Evolutionary conservation across 1,140 invertebrate genomes (phyloP), one percentile per base, ranked within the genome.

Genomic region (Oedothorax gibbosus): DNA sequence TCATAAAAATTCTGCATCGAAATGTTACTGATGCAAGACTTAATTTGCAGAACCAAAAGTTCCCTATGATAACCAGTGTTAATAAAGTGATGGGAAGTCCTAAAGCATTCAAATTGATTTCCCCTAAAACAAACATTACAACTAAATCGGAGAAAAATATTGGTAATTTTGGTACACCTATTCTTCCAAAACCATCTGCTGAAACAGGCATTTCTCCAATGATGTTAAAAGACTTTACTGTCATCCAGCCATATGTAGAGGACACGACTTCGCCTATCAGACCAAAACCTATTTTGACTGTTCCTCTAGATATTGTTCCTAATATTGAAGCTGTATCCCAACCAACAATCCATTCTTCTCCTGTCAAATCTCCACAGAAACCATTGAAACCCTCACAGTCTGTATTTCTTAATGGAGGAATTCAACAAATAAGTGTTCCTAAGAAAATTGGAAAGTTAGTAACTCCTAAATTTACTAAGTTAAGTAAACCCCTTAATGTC

Each of bases 171-270:
- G 72, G 75, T 68, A 51, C 56, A 35, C 57, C 81, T 1, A 66
- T 64, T 66, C 56, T 66, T 54, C 60, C 81, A 54, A 84, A 84
- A 57, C 71, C 81, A 66, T 21, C 11, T n/a, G 7, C 50, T 57
- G 81, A 75, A 53, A 49, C 62, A 54, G 15, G 51, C 21, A 18
- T 21, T 56, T 53, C 71, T 5, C 69, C 71, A 21, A 21, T 66
- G 11, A 0, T 50, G 4, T 66, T 64, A 57, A 84, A 66, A 18
- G 69, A 84, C 57, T 84, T 65, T 50, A 84, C 81, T 66, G 71
- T 84, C n/a, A 76, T 84, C 35, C 66, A 84, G 57, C 81, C 81
- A 49, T 76, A 84, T 53, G 50, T 75, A n/a, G 72, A 84, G 11
- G 71, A 84, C 20, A 51, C 71, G 12, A 56, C 71, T 7, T 66